These are phyloP conservation scores for Cromileptes altivelis DNA, from an alignment of 2,113 vertebrate species.

Conservation along the genomic window DNA sequence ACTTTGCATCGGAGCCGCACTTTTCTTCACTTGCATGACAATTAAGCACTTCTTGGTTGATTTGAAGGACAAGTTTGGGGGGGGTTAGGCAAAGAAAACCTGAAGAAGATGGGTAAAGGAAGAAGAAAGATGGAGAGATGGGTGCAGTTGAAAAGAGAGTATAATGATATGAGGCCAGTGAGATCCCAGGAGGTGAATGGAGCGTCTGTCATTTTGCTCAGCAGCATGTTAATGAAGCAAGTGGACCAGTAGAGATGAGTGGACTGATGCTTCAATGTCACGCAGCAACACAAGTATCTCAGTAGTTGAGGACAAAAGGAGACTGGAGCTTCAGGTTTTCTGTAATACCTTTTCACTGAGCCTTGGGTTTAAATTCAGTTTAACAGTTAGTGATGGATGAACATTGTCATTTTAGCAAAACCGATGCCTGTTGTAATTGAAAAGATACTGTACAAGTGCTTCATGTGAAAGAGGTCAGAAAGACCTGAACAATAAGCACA, in stretches of 20 bases:
- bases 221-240: slow-evolving; percentile 62
- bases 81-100: background rate
- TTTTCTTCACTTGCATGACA: slow-evolving; percentile 46
- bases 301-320: background rate
- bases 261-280: slow-evolving; percentile 41
- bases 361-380: too few relatives aligned
- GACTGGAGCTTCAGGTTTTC: background rate
- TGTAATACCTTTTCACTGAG: too few relatives aligned
- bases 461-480: too few relatives aligned
- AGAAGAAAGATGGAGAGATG: slow-evolving; percentile 32
- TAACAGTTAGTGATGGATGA: too few relatives aligned
- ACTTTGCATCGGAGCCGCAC: background rate
- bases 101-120: background rate
- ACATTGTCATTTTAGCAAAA: background rate
- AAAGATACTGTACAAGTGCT: too few relatives aligned
- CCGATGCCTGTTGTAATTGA: background rate
- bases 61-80: slow-evolving; percentile 49
- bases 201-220: slow-evolving; percentile 39
- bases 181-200: slow-evolving; percentile 48
- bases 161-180: slow-evolving; percentile 41
- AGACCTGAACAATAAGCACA: too few relatives aligned
- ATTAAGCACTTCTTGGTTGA: slow-evolving; percentile 35
- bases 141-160: slow-evolving; percentile 26
- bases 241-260: slow-evolving; percentile 17
- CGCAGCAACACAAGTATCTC: background rate